Conservation (phyloP, 2,113 vertebrate genomes). For the Anarhynchus alexandrinus region DNA sequence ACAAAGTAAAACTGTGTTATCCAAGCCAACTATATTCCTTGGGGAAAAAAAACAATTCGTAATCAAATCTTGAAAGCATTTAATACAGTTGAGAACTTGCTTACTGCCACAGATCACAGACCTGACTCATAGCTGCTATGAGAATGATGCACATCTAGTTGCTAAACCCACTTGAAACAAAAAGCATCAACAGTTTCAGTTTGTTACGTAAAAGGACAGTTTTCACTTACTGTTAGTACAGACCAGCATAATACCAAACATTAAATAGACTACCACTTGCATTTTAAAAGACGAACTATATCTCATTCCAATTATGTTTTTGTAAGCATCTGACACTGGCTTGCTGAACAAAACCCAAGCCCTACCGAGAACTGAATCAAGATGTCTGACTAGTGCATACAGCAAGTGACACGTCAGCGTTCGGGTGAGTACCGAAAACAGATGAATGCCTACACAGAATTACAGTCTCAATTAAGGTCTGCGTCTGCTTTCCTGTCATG, state of each 20-base stretch:
- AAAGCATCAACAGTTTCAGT: not conserved
- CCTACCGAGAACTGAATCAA: not conserved
- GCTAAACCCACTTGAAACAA: conserved; percentile 2
- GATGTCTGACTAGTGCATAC: not conserved
- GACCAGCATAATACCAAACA: not conserved
- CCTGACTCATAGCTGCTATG: not conserved
- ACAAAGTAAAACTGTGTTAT: not conserved
- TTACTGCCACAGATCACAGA: not conserved
- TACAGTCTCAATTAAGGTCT: not conserved
- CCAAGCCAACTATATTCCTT: not conserved
- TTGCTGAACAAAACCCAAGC: not conserved
- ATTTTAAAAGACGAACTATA: not conserved
- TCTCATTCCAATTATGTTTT: not conserved
- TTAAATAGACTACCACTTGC: not conserved
- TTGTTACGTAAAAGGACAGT: not conserved
- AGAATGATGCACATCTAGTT: not conserved
- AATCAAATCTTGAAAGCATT: not conserved
- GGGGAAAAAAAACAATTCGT: not conserved
- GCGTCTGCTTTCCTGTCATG: not conserved
- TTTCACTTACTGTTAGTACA: not conserved
- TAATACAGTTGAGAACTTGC: not conserved
- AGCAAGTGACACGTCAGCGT: not conserved
- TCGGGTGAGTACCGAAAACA: not conserved
- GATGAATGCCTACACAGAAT: not conserved
- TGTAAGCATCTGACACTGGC: not conserved